A percentile compares a stretch with the other conserved stretches of the same genome.
phyloP scores from a whole-genome alignment of 1,140 invertebrate species.

The Penaeus indicus region DNA sequence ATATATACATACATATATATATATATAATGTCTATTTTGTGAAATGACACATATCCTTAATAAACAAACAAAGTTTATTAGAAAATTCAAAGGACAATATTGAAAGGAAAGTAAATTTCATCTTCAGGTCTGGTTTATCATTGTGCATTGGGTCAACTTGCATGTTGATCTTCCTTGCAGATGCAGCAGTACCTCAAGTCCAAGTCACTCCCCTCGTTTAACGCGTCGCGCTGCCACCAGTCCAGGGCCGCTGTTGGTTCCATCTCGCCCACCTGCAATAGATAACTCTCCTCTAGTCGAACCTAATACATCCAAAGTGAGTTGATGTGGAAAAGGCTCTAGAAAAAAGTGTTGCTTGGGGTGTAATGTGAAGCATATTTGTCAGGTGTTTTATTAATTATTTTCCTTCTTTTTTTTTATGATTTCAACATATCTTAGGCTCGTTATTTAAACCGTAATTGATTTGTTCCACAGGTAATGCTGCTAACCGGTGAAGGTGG shows the following conservation, averaged over 20 bases:
- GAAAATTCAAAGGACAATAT: not conserved
- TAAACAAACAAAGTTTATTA: not conserved
- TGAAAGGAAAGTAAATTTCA: no score
- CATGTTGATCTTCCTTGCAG: not conserved
- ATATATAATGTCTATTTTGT: no score
- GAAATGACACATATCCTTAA: no score
- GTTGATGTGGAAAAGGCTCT: not conserved
- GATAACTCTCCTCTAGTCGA: constrained; percentile 81
- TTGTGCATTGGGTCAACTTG: no score
- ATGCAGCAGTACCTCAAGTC: constrained; percentile 69
- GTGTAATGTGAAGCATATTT: no score
- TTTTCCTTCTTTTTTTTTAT: constrained; percentile 14
- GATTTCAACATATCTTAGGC: not conserved
- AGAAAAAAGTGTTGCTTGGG: not conserved
- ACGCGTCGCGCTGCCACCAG: constrained; percentile 66
- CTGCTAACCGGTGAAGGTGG: constrained; percentile 90
- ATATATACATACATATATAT: constrained; percentile 21
- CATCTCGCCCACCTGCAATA: constrained; percentile 80
- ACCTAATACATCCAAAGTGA: constrained; percentile 76
- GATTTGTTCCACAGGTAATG: constrained; percentile 67
- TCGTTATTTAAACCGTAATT: constrained; percentile 5
- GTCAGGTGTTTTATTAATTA: no score
- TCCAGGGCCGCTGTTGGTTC: constrained; percentile 64
- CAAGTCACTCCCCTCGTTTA: constrained; percentile 69
- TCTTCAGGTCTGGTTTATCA: no score